Evolutionary conservation across 2,888 invertebrate species (phyloP).

Genomic region (Parochlus steinenii): DNA sequence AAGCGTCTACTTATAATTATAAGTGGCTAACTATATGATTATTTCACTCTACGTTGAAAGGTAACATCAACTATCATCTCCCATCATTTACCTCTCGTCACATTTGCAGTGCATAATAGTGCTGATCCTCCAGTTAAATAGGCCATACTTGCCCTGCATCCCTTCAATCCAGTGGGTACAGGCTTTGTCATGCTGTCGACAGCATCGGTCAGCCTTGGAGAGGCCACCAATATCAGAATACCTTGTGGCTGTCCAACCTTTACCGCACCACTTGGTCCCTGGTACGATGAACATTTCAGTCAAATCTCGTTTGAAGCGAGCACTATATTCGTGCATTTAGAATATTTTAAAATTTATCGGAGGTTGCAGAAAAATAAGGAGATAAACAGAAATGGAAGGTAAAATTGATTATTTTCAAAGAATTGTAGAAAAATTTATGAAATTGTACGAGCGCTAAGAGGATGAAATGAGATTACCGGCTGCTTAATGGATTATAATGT

Average conservation of each 20-base stretch:
- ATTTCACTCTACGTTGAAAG: too few relatives aligned
- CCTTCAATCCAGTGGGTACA: conserved; percentile 71
- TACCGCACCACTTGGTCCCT: conserved; percentile 85
- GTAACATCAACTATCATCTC: background rate
- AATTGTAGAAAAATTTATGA: too few relatives aligned
- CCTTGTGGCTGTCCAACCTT: conserved; percentile 57
- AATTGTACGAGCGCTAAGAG: too few relatives aligned
- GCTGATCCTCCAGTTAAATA: conserved; percentile 72
- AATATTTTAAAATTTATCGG: background rate
- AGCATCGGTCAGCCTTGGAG: conserved; percentile 57
- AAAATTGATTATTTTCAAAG: too few relatives aligned
- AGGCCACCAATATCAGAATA: conserved; percentile 66
- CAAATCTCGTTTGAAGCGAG: conserved; percentile 24
- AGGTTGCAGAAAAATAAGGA: background rate
- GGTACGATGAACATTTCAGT: conserved; percentile 55
- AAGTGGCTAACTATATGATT: too few relatives aligned
- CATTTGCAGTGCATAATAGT: conserved; percentile 80
- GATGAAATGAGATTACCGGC: too few relatives aligned
- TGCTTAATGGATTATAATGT: too few relatives aligned
- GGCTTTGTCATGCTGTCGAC: conserved; percentile 58
- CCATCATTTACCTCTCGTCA: conserved; percentile 55
- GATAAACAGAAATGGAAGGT: too few relatives aligned
- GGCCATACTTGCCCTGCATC: conserved; percentile 60
- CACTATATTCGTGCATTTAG: too few relatives aligned
- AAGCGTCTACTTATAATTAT: too few relatives aligned